Evolutionary conservation across 37 sponge, comb jelly and placozoan genomes (phyloP), one percentile per base, ranked within the genome.

Genomic region (Lycopodina hypogea): DNA sequence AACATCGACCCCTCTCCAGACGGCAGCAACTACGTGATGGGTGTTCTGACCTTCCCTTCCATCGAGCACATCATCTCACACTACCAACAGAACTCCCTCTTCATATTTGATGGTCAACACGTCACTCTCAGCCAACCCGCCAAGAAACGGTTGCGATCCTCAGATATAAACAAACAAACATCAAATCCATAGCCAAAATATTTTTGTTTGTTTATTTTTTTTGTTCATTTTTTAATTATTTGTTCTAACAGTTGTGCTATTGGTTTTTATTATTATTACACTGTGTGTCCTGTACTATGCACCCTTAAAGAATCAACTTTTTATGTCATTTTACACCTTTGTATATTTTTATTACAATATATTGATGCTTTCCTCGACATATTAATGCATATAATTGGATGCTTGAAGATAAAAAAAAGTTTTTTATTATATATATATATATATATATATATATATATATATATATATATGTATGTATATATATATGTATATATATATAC

Each of bases 71-170:
- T 92, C 42, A 78, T 92, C 38, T 41, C 30, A 1, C 81, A 88
- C 75, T 92, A 88, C 69, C 93, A 92, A 60, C 64, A 45, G 2
- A 84, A 92, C 74, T 92, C 93, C 3, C 82, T 92, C 26, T 92
- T 92, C 84, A 75, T 89, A 18, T 80, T 83, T 24, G 85, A 89
- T 12, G 76, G 76, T 30, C 76, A 84, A 39, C 75, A 77, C 51
- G 85, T 84, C 30, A 75, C 84, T 23, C 53, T 89, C 32, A 76
- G 84, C 0, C 81, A 83, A 19, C 85, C 89, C 4, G 89, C 66
- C 22, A 79, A 65, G n/a, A 68, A 69, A 52, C 64, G 81, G 42
- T 56, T 41, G 1, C 68, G 87, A 35, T 22, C 28, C 74, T 51
- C 78, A 71, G 41, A 81, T 64, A 23, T 63, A 15, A 55, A 30